Conservation (phyloP, 2,113 vertebrate genomes). For the Chloebia gouldiae region DNA sequence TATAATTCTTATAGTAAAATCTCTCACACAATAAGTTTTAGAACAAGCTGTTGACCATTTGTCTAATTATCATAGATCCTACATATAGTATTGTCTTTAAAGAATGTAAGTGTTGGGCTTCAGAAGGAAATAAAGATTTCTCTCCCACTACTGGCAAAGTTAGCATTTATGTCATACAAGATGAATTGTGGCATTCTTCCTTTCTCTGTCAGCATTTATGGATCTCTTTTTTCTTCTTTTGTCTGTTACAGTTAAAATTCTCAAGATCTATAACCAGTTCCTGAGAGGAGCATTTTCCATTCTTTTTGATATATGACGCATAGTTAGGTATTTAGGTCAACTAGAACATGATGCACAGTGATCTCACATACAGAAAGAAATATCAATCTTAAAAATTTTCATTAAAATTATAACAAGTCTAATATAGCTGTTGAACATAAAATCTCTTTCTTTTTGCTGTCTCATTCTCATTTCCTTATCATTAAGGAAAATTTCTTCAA, state of each 20-base stretch:
- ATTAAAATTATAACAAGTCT: background rate
- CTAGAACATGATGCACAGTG: background rate
- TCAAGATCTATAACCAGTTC: background rate
- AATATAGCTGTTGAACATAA: background rate
- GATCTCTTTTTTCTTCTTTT: background rate
- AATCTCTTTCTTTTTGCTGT: background rate
- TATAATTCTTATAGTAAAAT: background rate
- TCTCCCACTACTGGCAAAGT: background rate
- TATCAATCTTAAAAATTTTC: background rate
- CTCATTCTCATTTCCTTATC: background rate
- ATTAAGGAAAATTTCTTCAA: background rate
- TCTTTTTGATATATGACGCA: background rate
- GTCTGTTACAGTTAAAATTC: background rate
- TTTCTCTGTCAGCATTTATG: background rate
- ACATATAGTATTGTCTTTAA: background rate
- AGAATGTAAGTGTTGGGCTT: background rate
- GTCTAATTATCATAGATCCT: background rate
- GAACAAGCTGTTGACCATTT: background rate
- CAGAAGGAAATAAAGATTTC: slow-evolving; percentile 20
- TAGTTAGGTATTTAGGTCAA: background rate
- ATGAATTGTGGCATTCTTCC: background rate
- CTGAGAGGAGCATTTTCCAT: background rate
- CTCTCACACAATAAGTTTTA: background rate
- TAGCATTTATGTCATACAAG: background rate
- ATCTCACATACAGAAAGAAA: background rate